Evolutionary conservation across 1,140 invertebrate genomes (phyloP).

Genomic region (Danaus melanippus): DNA sequence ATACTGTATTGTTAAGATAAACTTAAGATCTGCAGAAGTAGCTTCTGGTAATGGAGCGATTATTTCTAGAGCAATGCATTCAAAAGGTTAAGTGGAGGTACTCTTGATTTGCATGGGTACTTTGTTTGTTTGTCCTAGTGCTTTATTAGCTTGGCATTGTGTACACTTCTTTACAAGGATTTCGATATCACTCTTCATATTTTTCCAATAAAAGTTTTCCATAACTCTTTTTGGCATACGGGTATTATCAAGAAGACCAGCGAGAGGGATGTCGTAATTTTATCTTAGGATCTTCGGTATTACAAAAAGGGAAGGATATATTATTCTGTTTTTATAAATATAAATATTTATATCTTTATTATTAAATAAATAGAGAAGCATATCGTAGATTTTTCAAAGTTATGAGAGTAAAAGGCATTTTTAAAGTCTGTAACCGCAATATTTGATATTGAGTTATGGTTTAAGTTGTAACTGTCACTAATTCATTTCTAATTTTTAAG

Average conservation of each 20-base stretch:
- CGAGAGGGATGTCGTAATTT: constrained; percentile 25
- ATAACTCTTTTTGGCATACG: constrained; percentile 20
- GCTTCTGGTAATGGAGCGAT: constrained; percentile 13
- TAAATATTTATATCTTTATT: constrained; percentile 11
- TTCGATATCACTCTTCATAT: constrained; percentile 25
- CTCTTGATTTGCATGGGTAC: constrained; percentile 22
- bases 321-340: constrained; percentile 16
- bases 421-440: no score
- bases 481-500: no score
- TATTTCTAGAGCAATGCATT: constrained; percentile 16
- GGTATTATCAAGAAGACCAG: constrained; percentile 16
- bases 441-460: no score
- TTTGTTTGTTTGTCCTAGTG: constrained; percentile 19
- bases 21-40: constrained; percentile 14
- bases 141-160: constrained; percentile 26
- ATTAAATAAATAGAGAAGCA: constrained; percentile 16
- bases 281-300: constrained; percentile 19
- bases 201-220: constrained; percentile 27
- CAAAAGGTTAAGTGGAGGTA: constrained; percentile 17
- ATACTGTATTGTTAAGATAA: no score
- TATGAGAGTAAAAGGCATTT: no score
- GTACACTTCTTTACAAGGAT: constrained; percentile 19
- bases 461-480: no score
- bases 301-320: constrained; percentile 18
- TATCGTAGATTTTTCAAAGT: constrained; percentile 20